A percentile compares a stretch with the other conserved stretches of the same genome.
These are phyloP conservation scores for Tiaroga cobitis DNA, from an alignment of 2,797 vertebrate species.

Conservation along the genomic window DNA sequence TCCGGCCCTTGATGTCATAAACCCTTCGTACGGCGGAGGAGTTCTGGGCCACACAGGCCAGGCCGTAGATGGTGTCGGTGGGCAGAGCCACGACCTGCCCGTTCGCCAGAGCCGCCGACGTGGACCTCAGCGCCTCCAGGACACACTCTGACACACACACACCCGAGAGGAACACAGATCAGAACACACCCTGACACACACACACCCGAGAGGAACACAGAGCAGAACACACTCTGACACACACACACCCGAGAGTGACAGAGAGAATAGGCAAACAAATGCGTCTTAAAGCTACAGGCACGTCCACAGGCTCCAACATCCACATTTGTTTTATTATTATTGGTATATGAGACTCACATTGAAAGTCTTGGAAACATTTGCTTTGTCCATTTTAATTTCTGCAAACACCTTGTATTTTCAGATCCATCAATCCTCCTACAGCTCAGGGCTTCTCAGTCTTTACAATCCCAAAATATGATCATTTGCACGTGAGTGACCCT, in stretches of 20 bases:
- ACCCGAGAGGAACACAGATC: too few relatives aligned
- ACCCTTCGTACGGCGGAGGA: conserved; percentile 80
- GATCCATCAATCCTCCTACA: neutral
- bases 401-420: neutral
- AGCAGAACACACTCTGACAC: too few relatives aligned
- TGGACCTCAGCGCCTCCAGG: conserved; percentile 75
- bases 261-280: too few relatives aligned
- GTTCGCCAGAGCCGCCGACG: conserved; percentile 79
- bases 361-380: neutral
- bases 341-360: neutral
- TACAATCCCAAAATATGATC: too few relatives aligned
- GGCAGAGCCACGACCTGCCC: conserved; percentile 90
- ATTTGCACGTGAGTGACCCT: too few relatives aligned
- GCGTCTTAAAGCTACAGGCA: neutral
- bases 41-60: conserved; percentile 91
- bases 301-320: neutral
- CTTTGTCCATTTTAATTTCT: neutral
- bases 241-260: too few relatives aligned
- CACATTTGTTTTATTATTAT: too few relatives aligned
- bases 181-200: too few relatives aligned
- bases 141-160: conserved; percentile 73
- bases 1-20: conserved; percentile 90
- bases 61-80: conserved; percentile 95
- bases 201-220: too few relatives aligned
- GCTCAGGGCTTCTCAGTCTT: too few relatives aligned